Conservation (phyloP, 2,113 vertebrate genomes). For the Lucifuga dentata region DNA sequence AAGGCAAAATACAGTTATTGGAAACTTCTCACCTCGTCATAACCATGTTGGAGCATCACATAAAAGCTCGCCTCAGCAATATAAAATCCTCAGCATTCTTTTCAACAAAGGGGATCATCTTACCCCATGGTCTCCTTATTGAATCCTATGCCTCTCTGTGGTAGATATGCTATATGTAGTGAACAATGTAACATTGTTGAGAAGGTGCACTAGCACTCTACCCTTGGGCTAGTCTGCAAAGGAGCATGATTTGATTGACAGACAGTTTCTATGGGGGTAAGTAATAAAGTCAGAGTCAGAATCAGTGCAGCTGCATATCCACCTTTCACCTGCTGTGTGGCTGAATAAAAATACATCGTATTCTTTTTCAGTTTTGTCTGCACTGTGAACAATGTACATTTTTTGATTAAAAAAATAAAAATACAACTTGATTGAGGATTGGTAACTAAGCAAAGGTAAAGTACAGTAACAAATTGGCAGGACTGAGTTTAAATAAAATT, state of each 20-base stretch:
- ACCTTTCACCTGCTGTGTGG: conserved; percentile 61
- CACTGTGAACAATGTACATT: conserved; percentile 17
- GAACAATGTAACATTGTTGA: conserved; percentile 78
- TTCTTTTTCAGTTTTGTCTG: conserved; percentile 36
- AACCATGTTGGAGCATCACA: conserved; percentile 72
- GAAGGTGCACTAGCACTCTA: conserved; percentile 60
- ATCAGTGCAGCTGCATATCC: conserved; percentile 59
- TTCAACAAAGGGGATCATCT: conserved; percentile 69
- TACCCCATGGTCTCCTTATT: conserved; percentile 71
- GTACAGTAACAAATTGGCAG: too few relatives aligned
- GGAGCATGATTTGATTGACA: conserved; percentile 76
- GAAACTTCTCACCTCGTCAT: conserved; percentile 80
- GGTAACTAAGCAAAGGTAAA: not conserved
- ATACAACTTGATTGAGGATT: not conserved
- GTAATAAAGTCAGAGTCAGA: conserved; percentile 71
- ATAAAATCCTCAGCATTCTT: conserved; percentile 67
- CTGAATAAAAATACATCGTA: conserved; percentile 49
- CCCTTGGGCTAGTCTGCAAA: conserved; percentile 73
- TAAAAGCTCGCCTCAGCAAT: conserved; percentile 70
- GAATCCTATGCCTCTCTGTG: conserved; percentile 68
- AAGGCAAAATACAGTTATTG: conserved; percentile 78
- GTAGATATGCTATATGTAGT: conserved; percentile 70
- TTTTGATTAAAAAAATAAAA: conserved; percentile 17
- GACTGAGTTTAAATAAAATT: not conserved
- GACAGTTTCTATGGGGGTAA: conserved; percentile 72